Conservation (phyloP, 2,113 vertebrate genomes). For the Datnioides undecimradiatus region DNA sequence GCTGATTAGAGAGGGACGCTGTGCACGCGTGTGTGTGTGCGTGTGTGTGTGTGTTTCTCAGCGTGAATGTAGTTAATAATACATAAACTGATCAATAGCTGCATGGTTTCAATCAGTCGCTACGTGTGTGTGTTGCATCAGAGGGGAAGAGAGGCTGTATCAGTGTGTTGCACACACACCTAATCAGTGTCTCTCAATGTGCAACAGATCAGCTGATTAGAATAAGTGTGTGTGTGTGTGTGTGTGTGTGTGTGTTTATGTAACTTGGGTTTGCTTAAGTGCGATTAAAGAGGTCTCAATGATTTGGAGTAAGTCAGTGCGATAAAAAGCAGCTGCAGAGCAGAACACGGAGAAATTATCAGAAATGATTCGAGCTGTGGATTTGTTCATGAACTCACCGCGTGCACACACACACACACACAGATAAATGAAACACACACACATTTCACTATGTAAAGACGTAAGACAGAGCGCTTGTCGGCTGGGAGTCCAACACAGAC, state of each 20-base stretch:
- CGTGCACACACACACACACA: slow-evolving; percentile 2
- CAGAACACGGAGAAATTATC: slow-evolving; percentile 18
- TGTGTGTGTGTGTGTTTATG: slow-evolving; percentile 23
- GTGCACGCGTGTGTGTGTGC: background rate
- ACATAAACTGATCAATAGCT: background rate
- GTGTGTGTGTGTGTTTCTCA: slow-evolving; percentile 11
- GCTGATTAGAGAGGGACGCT: slow-evolving; percentile 43
- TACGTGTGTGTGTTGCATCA: background rate
- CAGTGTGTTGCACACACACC: background rate
- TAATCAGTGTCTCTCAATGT: slow-evolving; percentile 21
- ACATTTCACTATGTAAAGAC: background rate
- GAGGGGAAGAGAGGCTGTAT: background rate
- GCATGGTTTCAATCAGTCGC: too few species aligned
- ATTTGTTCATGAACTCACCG: slow-evolving; percentile 21
- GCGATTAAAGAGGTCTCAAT: slow-evolving; percentile 41
- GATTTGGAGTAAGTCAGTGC: slow-evolving; percentile 39
- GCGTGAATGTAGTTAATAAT: background rate
- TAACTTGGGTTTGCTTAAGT: slow-evolving; percentile 46
- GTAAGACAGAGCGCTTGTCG: background rate
- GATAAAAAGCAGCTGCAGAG: slow-evolving; percentile 38
- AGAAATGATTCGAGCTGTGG: slow-evolving; percentile 10
- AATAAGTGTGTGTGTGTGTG: slow-evolving; percentile 1
- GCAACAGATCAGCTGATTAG: slow-evolving; percentile 48
- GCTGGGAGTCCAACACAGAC: background rate
- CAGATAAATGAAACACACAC: too few species aligned